phyloP scores from a whole-genome alignment of 2,797 vertebrate genomes.

The Threskiornis aethiopicus region DNA sequence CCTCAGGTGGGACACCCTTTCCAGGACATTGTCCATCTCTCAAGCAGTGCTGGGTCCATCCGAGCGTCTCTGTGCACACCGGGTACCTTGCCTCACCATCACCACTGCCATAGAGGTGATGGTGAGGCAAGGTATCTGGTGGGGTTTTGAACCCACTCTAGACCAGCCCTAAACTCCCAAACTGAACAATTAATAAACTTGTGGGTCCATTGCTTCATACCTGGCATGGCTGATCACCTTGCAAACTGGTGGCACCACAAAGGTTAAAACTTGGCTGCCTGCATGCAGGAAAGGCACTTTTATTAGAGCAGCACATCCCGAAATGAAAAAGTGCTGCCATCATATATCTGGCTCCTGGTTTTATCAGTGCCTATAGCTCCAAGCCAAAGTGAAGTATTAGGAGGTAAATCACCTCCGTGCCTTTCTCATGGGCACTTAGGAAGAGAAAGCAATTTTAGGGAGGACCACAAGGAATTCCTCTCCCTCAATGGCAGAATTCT shows the following conservation, averaged over 20 bases:
- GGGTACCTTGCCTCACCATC: background rate
- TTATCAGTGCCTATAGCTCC: background rate
- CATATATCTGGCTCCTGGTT: background rate
- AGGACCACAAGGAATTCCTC: background rate
- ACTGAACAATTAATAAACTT: background rate
- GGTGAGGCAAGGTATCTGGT: background rate
- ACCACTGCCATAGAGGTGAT: background rate
- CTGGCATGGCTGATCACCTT: background rate
- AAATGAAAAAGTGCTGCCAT: background rate
- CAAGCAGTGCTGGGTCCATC: background rate
- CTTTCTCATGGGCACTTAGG: background rate
- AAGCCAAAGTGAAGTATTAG: background rate
- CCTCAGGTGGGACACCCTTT: background rate
- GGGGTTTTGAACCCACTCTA: background rate
- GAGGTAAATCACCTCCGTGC: background rate
- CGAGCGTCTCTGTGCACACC: background rate
- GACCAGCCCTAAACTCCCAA: background rate
- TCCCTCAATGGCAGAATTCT: background rate
- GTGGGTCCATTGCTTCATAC: background rate
- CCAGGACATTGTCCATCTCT: background rate
- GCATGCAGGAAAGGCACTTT: background rate
- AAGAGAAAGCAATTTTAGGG: background rate
- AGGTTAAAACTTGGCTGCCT: background rate
- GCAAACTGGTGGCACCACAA: background rate
- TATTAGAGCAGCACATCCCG: background rate